Evolutionary conservation across 2,113 vertebrate species (phyloP).

Genomic region (Sapayoa aenigma): DNA sequence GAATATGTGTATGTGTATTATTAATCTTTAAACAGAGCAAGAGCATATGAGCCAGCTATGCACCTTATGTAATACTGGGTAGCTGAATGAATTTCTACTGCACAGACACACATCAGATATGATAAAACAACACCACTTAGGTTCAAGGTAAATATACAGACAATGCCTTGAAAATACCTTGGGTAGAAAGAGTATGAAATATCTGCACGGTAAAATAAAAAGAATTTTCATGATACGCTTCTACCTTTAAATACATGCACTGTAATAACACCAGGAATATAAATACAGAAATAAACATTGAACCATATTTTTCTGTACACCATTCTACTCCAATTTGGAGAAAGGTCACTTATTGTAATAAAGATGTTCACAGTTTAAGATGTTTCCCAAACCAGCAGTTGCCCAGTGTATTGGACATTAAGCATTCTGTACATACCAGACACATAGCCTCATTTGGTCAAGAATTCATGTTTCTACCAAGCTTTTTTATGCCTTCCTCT

Average conservation of each 20-base stretch:
- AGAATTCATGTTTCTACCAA: conserved; percentile 20
- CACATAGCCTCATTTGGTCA: not conserved
- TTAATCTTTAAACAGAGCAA: not conserved
- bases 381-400: conserved; percentile 13
- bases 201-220: not conserved
- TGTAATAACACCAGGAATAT: not conserved
- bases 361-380: not conserved
- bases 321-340: not conserved
- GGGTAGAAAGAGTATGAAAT: not conserved
- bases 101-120: not conserved
- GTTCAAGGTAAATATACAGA: not conserved
- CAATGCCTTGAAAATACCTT: not conserved
- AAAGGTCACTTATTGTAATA: not conserved
- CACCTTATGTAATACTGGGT: not conserved
- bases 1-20: not conserved
- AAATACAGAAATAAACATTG: not conserved
- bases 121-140: not conserved
- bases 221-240: not conserved
- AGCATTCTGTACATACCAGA: conserved; percentile 27
- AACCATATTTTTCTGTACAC: not conserved
- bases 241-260: not conserved
- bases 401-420: not conserved
- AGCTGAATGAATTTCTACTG: not conserved
- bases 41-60: not conserved
- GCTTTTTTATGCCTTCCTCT: not conserved